Evolutionary conservation across 2,888 invertebrate genomes (phyloP).

Genomic region (Dromius quadrimaculatus): DNA sequence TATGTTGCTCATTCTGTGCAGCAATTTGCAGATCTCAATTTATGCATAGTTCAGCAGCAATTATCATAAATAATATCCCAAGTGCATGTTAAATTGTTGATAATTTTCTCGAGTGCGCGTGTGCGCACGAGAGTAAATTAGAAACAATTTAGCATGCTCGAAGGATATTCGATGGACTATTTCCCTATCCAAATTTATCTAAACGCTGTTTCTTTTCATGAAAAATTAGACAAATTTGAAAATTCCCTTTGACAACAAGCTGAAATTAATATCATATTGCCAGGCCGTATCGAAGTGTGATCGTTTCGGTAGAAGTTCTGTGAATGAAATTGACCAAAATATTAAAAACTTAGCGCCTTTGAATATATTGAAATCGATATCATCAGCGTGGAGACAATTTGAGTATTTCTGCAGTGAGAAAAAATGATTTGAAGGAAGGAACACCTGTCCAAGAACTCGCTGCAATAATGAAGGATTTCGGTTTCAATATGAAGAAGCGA

Average conservation of each 20-base stretch:
- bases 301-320: neutral
- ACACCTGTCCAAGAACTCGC: neutral
- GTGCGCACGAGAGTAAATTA: no score
- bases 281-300: neutral
- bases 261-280: neutral
- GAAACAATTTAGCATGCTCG: neutral
- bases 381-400: neutral
- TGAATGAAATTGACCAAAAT: neutral
- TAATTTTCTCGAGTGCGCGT: neutral
- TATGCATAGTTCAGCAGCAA: no score
- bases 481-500: no score
- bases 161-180: no score
- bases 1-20: no score
- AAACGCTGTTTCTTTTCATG: no score
- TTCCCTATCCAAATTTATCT: neutral
- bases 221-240: neutral
- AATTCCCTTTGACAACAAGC: neutral
- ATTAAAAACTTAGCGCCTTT: neutral
- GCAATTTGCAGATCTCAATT: no score
- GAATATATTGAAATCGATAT: neutral
- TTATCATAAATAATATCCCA: neutral
- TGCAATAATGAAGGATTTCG: no score
- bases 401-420: neutral
- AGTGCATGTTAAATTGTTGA: neutral
- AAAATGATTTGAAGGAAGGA: neutral